Conservation (phyloP, 2,113 vertebrate genomes). For the Rhinoptilus africanus region DNA sequence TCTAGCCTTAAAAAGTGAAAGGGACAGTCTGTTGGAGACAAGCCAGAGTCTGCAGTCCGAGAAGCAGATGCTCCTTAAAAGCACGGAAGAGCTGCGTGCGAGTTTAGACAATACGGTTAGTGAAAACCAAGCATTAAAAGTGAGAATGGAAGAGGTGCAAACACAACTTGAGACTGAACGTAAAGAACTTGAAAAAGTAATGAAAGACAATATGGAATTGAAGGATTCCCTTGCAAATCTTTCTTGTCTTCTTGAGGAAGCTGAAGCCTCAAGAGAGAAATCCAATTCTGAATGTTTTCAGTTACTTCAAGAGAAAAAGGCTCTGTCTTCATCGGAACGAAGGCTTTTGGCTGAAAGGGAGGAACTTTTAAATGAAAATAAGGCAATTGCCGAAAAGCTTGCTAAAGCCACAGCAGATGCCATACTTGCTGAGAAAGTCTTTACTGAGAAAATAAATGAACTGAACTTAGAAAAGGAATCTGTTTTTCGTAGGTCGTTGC, state of each 20-base stretch:
- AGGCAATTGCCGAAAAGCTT: constrained; percentile 74
- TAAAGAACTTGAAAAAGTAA: constrained; percentile 64
- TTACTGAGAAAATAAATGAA: constrained; percentile 54
- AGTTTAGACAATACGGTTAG: constrained; percentile 54
- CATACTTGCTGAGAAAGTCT: constrained; percentile 34
- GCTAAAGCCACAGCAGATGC: constrained; percentile 58
- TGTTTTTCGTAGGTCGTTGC: constrained; percentile 48
- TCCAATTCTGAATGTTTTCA: constrained; percentile 79
- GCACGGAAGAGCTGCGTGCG: constrained; percentile 58
- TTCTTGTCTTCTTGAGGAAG: constrained; percentile 80
- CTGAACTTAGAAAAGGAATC: constrained; percentile 78
- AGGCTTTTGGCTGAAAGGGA: constrained; percentile 79
- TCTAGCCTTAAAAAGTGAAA: constrained; percentile 72
- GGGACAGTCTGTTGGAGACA: constrained; percentile 68
- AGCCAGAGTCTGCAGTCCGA: constrained; percentile 71
- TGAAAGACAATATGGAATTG: constrained; percentile 74
- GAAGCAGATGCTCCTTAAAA: constrained; percentile 72
- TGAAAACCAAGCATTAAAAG: constrained; percentile 71
- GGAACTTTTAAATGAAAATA: constrained; percentile 74
- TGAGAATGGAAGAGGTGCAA: constrained; percentile 64
- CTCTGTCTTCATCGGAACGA: constrained; percentile 73
- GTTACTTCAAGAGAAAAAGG: constrained; percentile 86
- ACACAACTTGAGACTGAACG: constrained; percentile 57
- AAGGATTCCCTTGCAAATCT: constrained; percentile 76
- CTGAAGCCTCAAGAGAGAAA: constrained; percentile 78